Conservation (phyloP, 1,140 invertebrate species). For the Hyphantria cunea region DNA sequence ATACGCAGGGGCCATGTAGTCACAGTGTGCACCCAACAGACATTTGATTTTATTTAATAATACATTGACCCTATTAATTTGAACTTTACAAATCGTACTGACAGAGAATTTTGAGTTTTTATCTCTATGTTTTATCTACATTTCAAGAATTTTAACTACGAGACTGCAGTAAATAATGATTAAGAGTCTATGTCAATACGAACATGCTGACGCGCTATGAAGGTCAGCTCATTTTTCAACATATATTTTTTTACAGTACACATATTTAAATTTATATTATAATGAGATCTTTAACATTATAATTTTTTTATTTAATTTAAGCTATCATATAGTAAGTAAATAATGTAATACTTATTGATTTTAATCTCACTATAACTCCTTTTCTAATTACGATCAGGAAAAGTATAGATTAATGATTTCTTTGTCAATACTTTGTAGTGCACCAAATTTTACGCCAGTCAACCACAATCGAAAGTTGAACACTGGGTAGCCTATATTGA, state of each 20-base stretch:
- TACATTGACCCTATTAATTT: not conserved
- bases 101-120: not conserved
- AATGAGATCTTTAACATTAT: slow-evolving; percentile 12
- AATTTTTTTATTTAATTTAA: not conserved
- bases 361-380: no score
- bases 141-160: no score
- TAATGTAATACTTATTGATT: not conserved
- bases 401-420: not conserved
- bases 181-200: not conserved
- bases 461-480: no score
- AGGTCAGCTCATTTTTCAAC: slow-evolving; percentile 3
- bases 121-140: no score
- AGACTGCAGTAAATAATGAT: slow-evolving; percentile 1
- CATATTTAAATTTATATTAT: not conserved
- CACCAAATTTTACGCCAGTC: no score
- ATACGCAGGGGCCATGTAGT: no score
- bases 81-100: no score
- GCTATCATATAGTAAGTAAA: slow-evolving; percentile 1
- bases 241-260: not conserved
- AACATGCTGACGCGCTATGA: not conserved
- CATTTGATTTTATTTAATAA: not conserved
- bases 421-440: no score
- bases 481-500: no score
- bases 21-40: not conserved
- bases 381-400: no score